Evolutionary conservation across 2,797 vertebrate genomes (phyloP).

Genomic region (Lepus oiostolus): DNA sequence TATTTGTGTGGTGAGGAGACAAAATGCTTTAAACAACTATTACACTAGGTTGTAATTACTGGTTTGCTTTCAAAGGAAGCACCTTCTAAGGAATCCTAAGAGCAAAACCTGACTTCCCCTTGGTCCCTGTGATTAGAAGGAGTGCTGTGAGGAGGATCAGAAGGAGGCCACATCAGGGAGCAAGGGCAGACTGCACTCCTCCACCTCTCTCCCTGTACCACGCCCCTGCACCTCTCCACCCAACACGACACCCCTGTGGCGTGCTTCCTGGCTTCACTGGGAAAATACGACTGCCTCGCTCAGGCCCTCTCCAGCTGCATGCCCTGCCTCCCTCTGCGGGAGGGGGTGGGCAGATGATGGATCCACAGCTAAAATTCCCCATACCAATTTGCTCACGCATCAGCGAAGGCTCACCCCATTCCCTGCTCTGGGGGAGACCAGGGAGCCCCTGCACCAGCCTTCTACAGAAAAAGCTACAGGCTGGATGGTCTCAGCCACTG

Average conservation of each 20-base stretch:
- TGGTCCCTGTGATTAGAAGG: background rate
- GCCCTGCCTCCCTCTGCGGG: background rate
- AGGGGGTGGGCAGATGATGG: too few relatives aligned
- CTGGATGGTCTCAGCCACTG: too few relatives aligned
- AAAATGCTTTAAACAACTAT: background rate
- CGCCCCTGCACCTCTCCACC: background rate
- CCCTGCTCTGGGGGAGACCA: background rate
- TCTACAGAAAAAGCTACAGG: background rate
- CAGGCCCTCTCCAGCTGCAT: background rate
- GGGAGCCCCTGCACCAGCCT: background rate
- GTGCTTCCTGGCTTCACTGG: background rate
- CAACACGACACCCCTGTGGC: too few relatives aligned
- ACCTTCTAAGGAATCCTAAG: background rate
- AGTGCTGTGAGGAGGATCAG: background rate
- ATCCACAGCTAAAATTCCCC: background rate
- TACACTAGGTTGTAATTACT: background rate
- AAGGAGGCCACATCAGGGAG: background rate
- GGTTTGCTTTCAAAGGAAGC: constrained; percentile 48
- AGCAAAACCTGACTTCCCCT: background rate
- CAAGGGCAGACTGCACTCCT: too few relatives aligned
- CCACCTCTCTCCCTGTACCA: background rate
- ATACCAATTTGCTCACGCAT: background rate
- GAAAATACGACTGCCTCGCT: background rate
- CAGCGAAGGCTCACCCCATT: background rate
- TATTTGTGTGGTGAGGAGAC: constrained; percentile 16